These are phyloP conservation scores for Gulo gulo DNA, from an alignment of 2,113 vertebrate species.

Conservation along the genomic window DNA sequence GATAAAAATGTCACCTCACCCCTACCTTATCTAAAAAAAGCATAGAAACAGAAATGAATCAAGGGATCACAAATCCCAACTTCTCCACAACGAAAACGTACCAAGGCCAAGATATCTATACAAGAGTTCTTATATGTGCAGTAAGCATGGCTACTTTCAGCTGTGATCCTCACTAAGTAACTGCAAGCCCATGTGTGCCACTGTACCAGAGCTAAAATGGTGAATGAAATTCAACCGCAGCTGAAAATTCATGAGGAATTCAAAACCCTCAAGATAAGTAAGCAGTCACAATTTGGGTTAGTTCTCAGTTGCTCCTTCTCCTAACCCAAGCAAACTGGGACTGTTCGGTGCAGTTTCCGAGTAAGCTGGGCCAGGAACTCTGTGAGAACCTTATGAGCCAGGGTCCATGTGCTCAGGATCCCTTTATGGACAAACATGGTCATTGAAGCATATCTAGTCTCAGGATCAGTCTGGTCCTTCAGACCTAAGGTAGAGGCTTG, in stretches of 20 bases:
- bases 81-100: background rate
- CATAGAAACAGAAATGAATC: background rate
- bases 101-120: background rate
- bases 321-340: background rate
- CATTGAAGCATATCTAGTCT: background rate
- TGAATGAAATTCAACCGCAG: slow-evolving; percentile 46
- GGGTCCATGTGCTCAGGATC: background rate
- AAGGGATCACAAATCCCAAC: background rate
- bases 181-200: background rate
- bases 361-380: background rate
- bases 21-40: background rate
- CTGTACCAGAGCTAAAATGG: background rate
- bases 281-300: background rate
- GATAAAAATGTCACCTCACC: background rate
- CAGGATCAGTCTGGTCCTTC: background rate
- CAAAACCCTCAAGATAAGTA: slow-evolving; percentile 35
- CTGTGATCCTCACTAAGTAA: background rate
- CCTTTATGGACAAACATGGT: slow-evolving; percentile 26
- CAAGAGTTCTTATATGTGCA: background rate
- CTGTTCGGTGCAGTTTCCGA: background rate
- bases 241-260: slow-evolving; percentile 46
- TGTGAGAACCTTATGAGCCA: background rate
- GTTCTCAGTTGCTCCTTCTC: background rate
- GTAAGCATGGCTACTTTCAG: background rate
- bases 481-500: background rate